A percentile compares a stretch with the other conserved stretches of the same genome.
Conservation (phyloP, 1,140 invertebrate genomes). For the Philopotamus ludificatus region DNA sequence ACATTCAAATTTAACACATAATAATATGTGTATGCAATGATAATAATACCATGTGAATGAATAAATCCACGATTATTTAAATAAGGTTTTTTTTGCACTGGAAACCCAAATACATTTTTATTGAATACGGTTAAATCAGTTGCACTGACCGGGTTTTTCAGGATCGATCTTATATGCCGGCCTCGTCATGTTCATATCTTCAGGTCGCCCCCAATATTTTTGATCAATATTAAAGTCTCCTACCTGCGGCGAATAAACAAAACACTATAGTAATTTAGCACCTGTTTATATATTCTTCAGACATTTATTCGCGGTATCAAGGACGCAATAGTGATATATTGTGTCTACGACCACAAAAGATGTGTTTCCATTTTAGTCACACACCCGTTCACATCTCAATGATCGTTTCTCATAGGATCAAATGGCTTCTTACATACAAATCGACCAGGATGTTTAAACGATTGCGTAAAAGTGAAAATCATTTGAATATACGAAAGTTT, state of each 20-base stretch:
- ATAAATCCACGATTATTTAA: constrained; percentile 3
- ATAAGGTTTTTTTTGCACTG: too few species aligned
- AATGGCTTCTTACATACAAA: constrained; percentile 10
- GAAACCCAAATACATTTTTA: too few species aligned
- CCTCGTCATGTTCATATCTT: constrained; percentile 62
- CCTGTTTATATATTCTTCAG: neutral
- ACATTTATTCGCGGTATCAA: neutral
- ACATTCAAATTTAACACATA: neutral
- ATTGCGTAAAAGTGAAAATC: neutral
- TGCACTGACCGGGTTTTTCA: constrained; percentile 55
- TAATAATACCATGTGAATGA: neutral
- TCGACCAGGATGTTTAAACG: constrained; percentile 14
- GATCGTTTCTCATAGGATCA: constrained; percentile 5
- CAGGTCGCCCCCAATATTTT: constrained; percentile 61
- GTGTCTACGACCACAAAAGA: too few species aligned
- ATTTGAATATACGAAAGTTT: too few species aligned
- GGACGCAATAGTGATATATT: neutral
- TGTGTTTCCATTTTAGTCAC: constrained; percentile 14
- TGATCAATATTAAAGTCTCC: constrained; percentile 60
- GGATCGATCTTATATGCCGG: constrained; percentile 62
- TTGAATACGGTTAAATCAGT: too few species aligned
- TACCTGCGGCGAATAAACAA: constrained; percentile 43
- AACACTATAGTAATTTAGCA: neutral
- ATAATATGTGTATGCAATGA: neutral
- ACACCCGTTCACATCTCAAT: neutral